Base-by-base conservation (phyloP, 2,888 invertebrate species). In the Lasiommata megera region DNA sequence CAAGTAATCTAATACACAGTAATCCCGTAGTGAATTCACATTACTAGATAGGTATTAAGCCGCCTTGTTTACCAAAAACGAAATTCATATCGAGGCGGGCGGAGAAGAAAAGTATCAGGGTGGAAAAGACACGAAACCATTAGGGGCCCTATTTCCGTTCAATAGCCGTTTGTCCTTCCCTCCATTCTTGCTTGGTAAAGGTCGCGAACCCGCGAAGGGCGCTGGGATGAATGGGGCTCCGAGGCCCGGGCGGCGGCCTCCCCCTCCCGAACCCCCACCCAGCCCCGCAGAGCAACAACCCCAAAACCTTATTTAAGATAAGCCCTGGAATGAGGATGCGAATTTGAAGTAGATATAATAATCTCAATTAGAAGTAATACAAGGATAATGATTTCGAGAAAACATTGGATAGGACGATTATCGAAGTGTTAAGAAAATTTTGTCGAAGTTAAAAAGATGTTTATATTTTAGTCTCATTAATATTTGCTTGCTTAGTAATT, bases 251-350 rank as follows among this genome's bases (percentile, higher is more conserved):
- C 71, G 70, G 73, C 72, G 72, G 55, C 14, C 36, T 31, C 48
- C 37, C 43, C 12, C 14, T 9, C 7, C 43, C 51, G 47, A 51
- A 29, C 37, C 41, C 54, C 43, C 72, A 74, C 70, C 76, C 78
- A 73, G 73, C 80, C 78, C 73, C 72, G 68, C 77, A 78, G 87
- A 86, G 80, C 87, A 86, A 86, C 87, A 86, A 85, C 84, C 86
- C 82, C 77, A 71, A 82, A 83, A 80, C 72, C 77, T 78, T 82
- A 79, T 84, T 84, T 79, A 82, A 83, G 84, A 85, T 83, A 80
- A 82, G 76, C 77, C 73, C 74, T 69, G 74, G 73, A 75, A 78
- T 72, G 68, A 62, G 66, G 69, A 70, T 68, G 70, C 68, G 72
- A 72, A 75, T 74, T 76, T 69, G 71, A 75, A 58, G 55, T 40